Conservation (phyloP, 2,797 vertebrate species). For the Etheostoma nigrum region DNA sequence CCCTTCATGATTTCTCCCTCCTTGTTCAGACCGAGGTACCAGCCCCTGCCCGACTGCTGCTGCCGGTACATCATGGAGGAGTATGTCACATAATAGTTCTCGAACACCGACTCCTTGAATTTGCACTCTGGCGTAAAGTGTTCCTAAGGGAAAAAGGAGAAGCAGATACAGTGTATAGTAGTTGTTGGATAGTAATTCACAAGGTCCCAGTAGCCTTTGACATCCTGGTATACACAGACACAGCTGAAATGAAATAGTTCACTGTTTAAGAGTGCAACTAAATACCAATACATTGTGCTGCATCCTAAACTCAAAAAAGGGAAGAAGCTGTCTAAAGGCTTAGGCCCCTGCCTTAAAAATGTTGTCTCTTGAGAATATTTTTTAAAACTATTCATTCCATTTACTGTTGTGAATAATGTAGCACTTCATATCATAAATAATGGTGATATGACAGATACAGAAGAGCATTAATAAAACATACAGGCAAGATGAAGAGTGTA, state of each 20-base stretch:
- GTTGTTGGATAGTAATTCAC: constrained; percentile 46
- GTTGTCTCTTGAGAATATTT: constrained; percentile 42
- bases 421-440: constrained; percentile 63
- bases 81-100: constrained; percentile 99
- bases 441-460: constrained; percentile 62
- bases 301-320: not conserved
- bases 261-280: constrained; percentile 50
- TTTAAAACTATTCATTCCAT: constrained; percentile 62
- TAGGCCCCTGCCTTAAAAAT: constrained; percentile 23
- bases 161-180: constrained; percentile 35
- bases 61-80: constrained; percentile 99
- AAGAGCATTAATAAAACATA: constrained; percentile 75
- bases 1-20: constrained; percentile 99
- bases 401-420: constrained; percentile 72
- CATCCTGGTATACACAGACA: constrained; percentile 35
- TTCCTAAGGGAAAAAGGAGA: constrained; percentile 86
- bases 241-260: constrained; percentile 49
- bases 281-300: constrained; percentile 4
- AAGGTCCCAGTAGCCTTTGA: constrained; percentile 35
- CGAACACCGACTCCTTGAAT: constrained; percentile 99
- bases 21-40: constrained; percentile 99
- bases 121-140: constrained; percentile 99
- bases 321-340: constrained; percentile 22
- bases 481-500: constrained; percentile 53
- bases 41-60: constrained; percentile 97